Evolutionary conservation across 2,888 invertebrate species (phyloP), one percentile per base, ranked within the genome.

Genomic region (Listrodromus nycthemerus): DNA sequence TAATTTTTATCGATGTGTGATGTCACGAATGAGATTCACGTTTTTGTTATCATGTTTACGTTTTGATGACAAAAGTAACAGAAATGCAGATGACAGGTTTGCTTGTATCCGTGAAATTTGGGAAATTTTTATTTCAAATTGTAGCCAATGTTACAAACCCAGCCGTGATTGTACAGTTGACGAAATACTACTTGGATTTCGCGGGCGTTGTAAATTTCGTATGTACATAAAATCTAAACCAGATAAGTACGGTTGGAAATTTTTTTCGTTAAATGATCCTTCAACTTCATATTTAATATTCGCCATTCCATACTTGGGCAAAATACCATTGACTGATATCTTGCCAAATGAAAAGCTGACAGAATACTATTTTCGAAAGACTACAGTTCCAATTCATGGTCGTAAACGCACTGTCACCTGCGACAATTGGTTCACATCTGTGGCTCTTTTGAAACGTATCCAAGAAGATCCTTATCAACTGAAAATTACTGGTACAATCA

Each of bases 201-300:
- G 89, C 21, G 89, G 89, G 0, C 55, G 86, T 24, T 89, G 89
- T 73, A 45, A 30, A 7, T 89, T 90, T 77, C 71, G 86, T 6
- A 87, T 89, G 82, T 90, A 89, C 73, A 89, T 90, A 27, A 88
- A 89, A 82, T 85, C 87, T 8, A 92, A 92, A 83, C 89, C 91
- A 10, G 89, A 91, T 58, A 91, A 90, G 81, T 92, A 92, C 85
- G 92, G 91, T 10, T 80, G 92, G 27, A 92, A 93, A 87, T 87
- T 93, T 21, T 77, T 89, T 70, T 88, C 89, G 82, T 74, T 92
- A 70, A 90, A 91, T 61, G 92, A 93, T 85, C 89, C 90, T 73
- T 83, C 73, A 24, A 92, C 91, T 41, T 86, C 83, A 27, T 92
- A 92, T 84, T 88, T 93, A 89, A 61, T 91, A 10, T 79, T 19